Conservation (phyloP, 2,888 invertebrate genomes). For the Copidosoma aretas region DNA sequence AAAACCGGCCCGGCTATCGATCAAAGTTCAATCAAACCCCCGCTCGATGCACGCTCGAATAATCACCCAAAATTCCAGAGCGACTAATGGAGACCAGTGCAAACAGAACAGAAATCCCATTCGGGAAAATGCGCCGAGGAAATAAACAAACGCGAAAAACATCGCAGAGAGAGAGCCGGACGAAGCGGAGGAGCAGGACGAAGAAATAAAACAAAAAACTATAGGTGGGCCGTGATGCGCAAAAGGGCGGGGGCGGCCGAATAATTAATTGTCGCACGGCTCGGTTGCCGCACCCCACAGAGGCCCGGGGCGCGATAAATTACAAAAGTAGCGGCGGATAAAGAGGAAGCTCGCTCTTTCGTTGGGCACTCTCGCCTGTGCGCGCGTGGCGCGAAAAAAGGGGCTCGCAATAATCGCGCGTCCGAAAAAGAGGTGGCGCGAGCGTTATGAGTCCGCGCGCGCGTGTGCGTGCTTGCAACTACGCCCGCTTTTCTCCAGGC, state of each 20-base stretch:
- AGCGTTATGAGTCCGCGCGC: not conserved
- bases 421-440: not conserved
- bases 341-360: constrained; percentile 29
- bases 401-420: constrained; percentile 29
- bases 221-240: not conserved
- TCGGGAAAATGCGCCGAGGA: too few species aligned
- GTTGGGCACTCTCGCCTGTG: constrained; percentile 3
- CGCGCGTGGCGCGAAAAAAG: not conserved
- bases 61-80: too few species aligned
- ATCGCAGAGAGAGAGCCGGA: not conserved
- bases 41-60: too few species aligned
- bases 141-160: constrained; percentile 8
- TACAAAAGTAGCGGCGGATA: constrained; percentile 38
- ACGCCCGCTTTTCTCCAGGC: not conserved
- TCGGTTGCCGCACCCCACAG: constrained; percentile 5
- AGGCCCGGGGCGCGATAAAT: constrained; percentile 31
- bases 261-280: constrained; percentile 39
- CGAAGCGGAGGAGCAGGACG: not conserved
- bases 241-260: constrained; percentile 37
- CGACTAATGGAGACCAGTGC: too few species aligned
- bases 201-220: not conserved
- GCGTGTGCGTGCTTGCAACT: not conserved
- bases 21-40: too few species aligned
- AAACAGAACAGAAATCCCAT: too few species aligned
- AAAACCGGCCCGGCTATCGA: too few species aligned